Evolutionary conservation across 2,113 vertebrate genomes (phyloP), one percentile per base, ranked within the genome.

Genomic region (Rhabdomys dilectus): DNA sequence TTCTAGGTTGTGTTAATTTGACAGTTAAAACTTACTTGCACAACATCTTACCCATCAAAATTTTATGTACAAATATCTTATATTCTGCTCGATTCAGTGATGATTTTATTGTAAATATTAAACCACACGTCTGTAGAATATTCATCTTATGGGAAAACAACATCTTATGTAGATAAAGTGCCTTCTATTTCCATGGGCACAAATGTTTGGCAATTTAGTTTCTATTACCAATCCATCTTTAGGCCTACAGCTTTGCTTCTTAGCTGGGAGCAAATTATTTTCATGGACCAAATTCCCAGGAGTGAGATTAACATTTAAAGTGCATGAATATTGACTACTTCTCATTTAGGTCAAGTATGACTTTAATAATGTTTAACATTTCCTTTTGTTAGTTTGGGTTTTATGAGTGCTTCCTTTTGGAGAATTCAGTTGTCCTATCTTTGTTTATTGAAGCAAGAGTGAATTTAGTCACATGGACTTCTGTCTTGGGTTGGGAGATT

Each of bases 261-360:
- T 21, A 78, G 12, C 16, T 93, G n/a, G 10, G n/a, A 84, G n/a
- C 15, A 62, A 42, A 51, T 84, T 84, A 77, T 88, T 84, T 84
- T 45, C 15, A 48, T 62, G 45, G 36, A 87, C 84, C 68, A 72
- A 62, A 51, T 66, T 93, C 19, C 45, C 36, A 91, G n/a, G 42
- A 72, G 24, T 72, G 73, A 96, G 62, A 93, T 64, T 64, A 88
- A 26, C 62, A 87, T 72, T 76, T 90, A 93, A 82, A 93, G 5
- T 87, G 2, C 11, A 42, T 51, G 29, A 56, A 62, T 48, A 53
- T 84, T 39, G 3, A 76, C 68, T 22, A 8, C 51, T 97, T 96
- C 48, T 64, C 58, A 53, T 75, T 89, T 72, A 88, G 93, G 68
- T 76, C 31, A 66, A 89, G 39, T 26, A 48, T 87, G 58, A 80